Evolutionary conservation across 2,797 vertebrate genomes (phyloP).

Genomic region (Eupleurogrammus muticus): DNA sequence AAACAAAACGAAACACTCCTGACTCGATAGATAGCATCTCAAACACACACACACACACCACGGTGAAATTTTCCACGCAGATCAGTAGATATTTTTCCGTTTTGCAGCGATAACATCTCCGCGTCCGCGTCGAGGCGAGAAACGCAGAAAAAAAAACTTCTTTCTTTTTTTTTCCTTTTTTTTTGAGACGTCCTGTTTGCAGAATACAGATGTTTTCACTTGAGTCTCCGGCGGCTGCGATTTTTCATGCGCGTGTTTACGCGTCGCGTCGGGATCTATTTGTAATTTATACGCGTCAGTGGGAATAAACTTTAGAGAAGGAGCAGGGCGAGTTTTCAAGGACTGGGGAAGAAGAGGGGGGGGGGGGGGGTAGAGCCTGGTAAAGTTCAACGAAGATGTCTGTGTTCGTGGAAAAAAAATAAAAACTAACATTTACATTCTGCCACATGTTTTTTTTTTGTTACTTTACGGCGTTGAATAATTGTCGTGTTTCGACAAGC

Average conservation of each 20-base stretch:
- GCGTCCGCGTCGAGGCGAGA: neutral
- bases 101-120: constrained; percentile 34
- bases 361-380: constrained; percentile 23
- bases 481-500: constrained; percentile 61
- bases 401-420: constrained; percentile 30
- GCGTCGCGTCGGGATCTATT: constrained; percentile 35
- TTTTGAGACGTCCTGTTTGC: constrained; percentile 54
- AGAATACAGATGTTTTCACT: constrained; percentile 76
- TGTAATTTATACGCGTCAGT: constrained; percentile 54
- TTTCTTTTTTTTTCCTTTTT: too few relatives aligned
- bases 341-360: neutral
- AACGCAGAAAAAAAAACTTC: too few relatives aligned
- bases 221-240: constrained; percentile 33
- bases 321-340: constrained; percentile 37
- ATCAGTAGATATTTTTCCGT: constrained; percentile 11
- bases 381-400: constrained; percentile 10
- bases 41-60: neutral
- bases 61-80: constrained; percentile 18
- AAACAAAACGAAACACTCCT: constrained; percentile 10
- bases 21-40: constrained; percentile 35
- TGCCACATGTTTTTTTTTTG: constrained; percentile 28
- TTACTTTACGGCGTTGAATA: constrained; percentile 41
- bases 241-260: constrained; percentile 63
- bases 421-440: constrained; percentile 44
- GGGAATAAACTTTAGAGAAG: constrained; percentile 47